Evolutionary conservation across 1,140 invertebrate species (phyloP).

Genomic region (Panagrolaimus sp.): DNA sequence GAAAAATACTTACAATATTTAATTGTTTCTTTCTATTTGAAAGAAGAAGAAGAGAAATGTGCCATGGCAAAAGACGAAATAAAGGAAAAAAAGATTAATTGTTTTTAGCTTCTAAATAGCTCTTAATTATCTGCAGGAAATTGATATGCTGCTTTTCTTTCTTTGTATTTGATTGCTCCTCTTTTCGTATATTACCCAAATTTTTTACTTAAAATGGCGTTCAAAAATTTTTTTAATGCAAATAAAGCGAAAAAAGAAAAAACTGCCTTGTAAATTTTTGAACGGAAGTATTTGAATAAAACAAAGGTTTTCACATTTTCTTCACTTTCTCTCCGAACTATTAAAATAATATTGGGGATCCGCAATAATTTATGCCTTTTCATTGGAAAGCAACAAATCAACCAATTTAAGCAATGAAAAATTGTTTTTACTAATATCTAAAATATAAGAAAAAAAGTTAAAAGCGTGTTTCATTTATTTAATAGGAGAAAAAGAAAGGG

Average conservation of each 20-base stretch:
- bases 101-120: not conserved
- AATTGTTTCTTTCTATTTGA: not conserved
- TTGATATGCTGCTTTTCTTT: slow-evolving; percentile 4
- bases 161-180: slow-evolving; percentile 1
- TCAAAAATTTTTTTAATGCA: not conserved
- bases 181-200: not conserved
- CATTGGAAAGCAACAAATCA: not conserved
- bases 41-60: not conserved
- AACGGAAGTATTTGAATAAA: too few relatives aligned
- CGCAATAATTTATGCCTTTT: not conserved
- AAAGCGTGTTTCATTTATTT: not conserved
- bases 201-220: not conserved
- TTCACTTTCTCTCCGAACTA: too few relatives aligned
- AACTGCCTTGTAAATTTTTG: too few relatives aligned
- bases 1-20: not conserved
- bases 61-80: too few relatives aligned
- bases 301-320: too few relatives aligned
- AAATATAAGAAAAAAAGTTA: not conserved
- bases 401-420: not conserved
- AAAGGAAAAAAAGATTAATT: slow-evolving; percentile 11
- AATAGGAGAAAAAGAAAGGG: too few relatives aligned
- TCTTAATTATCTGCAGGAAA: slow-evolving; percentile 11
- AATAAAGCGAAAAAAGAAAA: not conserved
- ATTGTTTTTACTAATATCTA: slow-evolving; percentile 7
- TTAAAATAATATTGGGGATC: too few relatives aligned